Conservation (phyloP, 1,140 invertebrate genomes). For the Berghia stephanieae region DNA sequence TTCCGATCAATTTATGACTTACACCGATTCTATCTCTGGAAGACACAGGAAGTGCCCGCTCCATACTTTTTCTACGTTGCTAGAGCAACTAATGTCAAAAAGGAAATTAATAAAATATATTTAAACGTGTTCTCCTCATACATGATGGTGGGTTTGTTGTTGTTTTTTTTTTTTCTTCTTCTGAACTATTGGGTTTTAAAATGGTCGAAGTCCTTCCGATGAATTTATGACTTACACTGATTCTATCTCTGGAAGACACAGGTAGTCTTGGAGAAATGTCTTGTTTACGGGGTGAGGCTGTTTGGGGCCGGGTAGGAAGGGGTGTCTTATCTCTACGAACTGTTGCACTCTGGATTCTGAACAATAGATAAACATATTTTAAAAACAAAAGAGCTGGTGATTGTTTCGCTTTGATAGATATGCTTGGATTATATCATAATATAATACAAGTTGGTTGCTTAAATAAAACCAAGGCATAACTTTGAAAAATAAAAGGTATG, state of each 20-base stretch:
- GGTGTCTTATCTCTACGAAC: conserved; percentile 36
- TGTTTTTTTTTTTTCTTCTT: not conserved
- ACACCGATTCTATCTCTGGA: not conserved
- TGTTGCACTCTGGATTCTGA: conserved; percentile 44
- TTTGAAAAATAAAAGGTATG: no score
- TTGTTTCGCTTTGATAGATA: no score
- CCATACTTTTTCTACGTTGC: not conserved
- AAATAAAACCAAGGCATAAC: no score
- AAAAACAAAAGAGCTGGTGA: no score
- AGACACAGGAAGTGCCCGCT: not conserved
- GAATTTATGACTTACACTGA: not conserved
- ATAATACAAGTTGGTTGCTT: no score
- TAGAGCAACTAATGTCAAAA: no score
- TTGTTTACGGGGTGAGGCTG: conserved; percentile 27
- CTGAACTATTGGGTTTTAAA: not conserved
- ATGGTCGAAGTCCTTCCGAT: not conserved
- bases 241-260: not conserved
- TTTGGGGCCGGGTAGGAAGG: conserved; percentile 41
- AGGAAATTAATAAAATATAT: no score
- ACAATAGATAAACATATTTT: not conserved
- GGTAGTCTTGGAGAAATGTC: not conserved
- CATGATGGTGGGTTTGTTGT: not conserved
- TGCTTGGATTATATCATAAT: no score
- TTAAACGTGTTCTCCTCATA: no score
- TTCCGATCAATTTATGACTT: not conserved